Conservation (phyloP, 2,113 vertebrate genomes). For the Zeus faber region DNA sequence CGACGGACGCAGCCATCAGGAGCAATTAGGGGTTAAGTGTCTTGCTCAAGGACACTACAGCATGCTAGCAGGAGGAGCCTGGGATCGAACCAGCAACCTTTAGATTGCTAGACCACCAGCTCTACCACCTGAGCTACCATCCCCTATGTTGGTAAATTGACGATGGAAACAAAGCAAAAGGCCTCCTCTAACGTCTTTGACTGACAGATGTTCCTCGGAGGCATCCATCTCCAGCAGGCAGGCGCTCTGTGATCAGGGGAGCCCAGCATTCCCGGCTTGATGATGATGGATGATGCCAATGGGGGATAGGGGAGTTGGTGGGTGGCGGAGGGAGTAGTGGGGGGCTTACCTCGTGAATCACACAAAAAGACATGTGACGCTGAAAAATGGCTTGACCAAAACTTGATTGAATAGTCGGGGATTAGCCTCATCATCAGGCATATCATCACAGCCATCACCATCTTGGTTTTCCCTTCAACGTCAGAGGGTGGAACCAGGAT, state of each 20-base stretch:
- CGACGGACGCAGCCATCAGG: no score
- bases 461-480: conserved; percentile 15
- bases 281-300: conserved; percentile 73
- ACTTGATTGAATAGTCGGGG: conserved; percentile 58
- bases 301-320: no score
- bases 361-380: conserved; percentile 69
- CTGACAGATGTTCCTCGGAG: conserved; percentile 60
- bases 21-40: no score
- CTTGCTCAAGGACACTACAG: no score
- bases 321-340: no score
- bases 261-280: conserved; percentile 48
- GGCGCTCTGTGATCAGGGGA: conserved; percentile 63
- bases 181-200: conserved; percentile 31
- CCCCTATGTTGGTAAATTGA: conserved; percentile 44
- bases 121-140: no score
- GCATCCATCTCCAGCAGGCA: conserved; percentile 45
- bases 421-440: conserved; percentile 58
- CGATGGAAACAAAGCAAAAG: conserved; percentile 45
- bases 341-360: conserved; percentile 59
- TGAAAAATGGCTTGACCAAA: conserved; percentile 62
- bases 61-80: no score
- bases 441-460: no score
- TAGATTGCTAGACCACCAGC: no score
- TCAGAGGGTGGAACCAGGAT: conserved; percentile 10
- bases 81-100: no score